Evolutionary conservation across 2,888 invertebrate genomes (phyloP), one percentile per base, ranked within the genome.

Genomic region (Belgica antarctica): DNA sequence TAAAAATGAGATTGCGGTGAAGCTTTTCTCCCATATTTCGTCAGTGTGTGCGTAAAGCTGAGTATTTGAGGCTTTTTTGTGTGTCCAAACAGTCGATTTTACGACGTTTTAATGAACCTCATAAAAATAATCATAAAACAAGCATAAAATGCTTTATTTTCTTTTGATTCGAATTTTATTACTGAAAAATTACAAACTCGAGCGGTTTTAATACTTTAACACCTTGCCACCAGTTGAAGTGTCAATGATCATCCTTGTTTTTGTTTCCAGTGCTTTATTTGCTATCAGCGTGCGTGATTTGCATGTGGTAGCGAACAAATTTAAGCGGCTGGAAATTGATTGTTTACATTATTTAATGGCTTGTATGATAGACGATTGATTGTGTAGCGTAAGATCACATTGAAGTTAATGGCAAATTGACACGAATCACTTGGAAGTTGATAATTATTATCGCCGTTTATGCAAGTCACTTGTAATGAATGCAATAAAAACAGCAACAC

Each of bases 101-200:
- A 61, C n/a, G 61, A 61, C 2, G 12, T 61, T 61, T 61, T 24
- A 61, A 61, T 61, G 61, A 61, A 28, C 61, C 22, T 24, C 22
- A 59, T 59, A 59, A 59, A 59, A 19, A 59, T 59, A 59, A 59
- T 24, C 3, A 59, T 24, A 59, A 59, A 59, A 59, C 59, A 15
- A 61, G 5, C 61, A 25, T 57, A 41, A 41, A 41, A 41, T 41
- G 12, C 15, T 41, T 41, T 31, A 31, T n/a, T n/a, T 31, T 31
- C 7, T 31, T 31, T 31, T 31, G 7, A 31, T 46, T 46, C 17
- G 15, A 7, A 46, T 46, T 46, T 46, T 46, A 46, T 15, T 12
- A 46, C 8, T 15, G 7, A 15, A 12, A 46, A 46, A 46, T 46
- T 46, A 46, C 46, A 46, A n/a, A n/a, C n/a, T n/a, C n/a, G n/a